Percentiles rank a stretch among this genome's conserved stretches.
phyloP scores from a whole-genome alignment of 2,113 vertebrate genomes.

The Tupaia chinensis region DNA sequence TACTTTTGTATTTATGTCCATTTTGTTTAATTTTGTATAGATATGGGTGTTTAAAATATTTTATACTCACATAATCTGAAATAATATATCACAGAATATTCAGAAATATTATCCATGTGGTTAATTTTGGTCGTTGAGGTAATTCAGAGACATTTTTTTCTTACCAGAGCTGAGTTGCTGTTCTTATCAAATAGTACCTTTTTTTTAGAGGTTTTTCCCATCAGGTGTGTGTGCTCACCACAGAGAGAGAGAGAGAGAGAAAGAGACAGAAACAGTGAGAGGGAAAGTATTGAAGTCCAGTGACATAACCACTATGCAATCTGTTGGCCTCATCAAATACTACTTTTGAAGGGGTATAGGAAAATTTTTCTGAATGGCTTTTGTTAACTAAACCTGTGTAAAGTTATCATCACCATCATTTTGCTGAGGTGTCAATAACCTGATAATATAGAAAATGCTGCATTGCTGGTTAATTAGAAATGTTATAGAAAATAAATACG shows the following conservation, averaged over 20 bases:
- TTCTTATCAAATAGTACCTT: neutral
- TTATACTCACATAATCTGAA: neutral
- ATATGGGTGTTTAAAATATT: constrained; percentile 3
- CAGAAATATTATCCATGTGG: neutral
- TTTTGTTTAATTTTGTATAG: neutral
- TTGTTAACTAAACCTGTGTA: neutral
- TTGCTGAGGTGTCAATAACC: neutral
- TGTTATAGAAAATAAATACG: neutral
- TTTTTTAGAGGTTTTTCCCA: too few species aligned
- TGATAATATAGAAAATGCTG: neutral
- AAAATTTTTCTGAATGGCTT: neutral
- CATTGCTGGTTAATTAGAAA: neutral
- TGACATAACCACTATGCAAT: too few species aligned
- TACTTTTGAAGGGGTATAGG: neutral
- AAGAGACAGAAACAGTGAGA: too few species aligned
- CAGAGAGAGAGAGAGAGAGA: too few species aligned
- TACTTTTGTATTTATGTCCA: neutral
- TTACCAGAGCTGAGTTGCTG: neutral
- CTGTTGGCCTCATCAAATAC: neutral
- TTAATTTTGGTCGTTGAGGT: neutral
- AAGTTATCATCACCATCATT: neutral
- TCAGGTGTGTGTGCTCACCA: too few species aligned
- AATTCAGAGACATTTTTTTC: neutral
- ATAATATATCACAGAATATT: neutral
- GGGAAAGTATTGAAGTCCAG: too few species aligned